A percentile compares a stretch with the other conserved stretches of the same genome.
Evolutionary conservation across 2,888 invertebrate genomes (phyloP).

Genomic region (Lasioglossum oenotherae): DNA sequence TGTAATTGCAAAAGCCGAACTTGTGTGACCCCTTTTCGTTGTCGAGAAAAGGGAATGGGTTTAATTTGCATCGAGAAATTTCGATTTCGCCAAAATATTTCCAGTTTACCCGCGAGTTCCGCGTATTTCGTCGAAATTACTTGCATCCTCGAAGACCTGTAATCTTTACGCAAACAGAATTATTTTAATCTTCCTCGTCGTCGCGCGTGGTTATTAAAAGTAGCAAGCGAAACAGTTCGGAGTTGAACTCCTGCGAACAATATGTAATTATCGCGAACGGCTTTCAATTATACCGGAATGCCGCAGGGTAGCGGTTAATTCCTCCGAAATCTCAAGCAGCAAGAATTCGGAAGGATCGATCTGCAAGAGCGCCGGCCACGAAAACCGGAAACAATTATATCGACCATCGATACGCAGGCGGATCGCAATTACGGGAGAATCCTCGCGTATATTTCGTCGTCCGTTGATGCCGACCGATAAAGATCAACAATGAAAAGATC

Average conservation of each 20-base stretch:
- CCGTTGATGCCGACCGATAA: slow-evolving; percentile 56
- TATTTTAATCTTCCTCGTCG: background rate
- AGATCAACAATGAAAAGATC: slow-evolving; percentile 60
- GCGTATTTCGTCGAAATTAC: background rate
- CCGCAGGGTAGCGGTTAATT: background rate
- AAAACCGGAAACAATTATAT: slow-evolving; percentile 61
- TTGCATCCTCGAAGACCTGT: background rate
- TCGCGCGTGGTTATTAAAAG: background rate
- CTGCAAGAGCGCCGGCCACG: background rate
- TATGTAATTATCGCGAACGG: background rate
- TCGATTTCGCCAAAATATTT: background rate
- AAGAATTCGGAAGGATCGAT: slow-evolving; percentile 9
- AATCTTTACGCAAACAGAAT: background rate
- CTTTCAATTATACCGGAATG: slow-evolving; percentile 2
- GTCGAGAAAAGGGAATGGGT: no score
- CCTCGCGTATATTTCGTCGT: slow-evolving; percentile 23
- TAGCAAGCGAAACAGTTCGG: background rate
- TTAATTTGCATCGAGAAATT: background rate
- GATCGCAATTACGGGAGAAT: slow-evolving; percentile 57
- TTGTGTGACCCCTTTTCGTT: no score
- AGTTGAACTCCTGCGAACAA: background rate
- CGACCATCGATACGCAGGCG: slow-evolving; percentile 39
- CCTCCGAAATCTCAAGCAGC: background rate
- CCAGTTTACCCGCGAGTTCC: background rate
- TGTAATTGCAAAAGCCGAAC: no score